Conservation (phyloP, 2,888 invertebrate genomes). For the Timema cristinae region DNA sequence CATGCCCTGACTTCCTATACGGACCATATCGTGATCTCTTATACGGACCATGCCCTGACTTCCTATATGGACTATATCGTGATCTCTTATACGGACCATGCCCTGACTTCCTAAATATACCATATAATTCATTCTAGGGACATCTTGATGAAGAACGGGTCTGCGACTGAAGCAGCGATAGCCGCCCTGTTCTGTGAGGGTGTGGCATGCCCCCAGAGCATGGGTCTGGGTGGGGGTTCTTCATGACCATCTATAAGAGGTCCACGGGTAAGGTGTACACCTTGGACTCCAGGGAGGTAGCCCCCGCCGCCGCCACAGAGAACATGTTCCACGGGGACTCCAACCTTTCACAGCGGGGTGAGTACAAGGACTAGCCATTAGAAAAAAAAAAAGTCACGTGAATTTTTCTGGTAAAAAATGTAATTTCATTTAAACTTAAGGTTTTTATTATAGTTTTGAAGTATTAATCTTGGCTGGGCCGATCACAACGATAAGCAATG, state of each 20-base stretch:
- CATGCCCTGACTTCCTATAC: no score
- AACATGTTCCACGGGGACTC: constrained; percentile 63
- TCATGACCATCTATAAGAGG: constrained; percentile 76
- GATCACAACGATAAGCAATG: no score
- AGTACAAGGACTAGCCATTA: constrained; percentile 16
- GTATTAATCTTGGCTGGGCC: no score
- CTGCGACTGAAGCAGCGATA: constrained; percentile 82
- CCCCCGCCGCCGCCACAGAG: constrained; percentile 61
- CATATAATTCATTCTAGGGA: constrained; percentile 47
- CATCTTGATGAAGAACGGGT: constrained; percentile 67
- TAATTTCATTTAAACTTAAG: no score
- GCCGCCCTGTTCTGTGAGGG: constrained; percentile 84
- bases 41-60: no score
- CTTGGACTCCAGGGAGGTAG: constrained; percentile 73
- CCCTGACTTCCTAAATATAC: no score
- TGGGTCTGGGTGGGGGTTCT: constrained; percentile 86
- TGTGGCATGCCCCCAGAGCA: constrained; percentile 75
- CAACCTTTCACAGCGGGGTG: constrained; percentile 42
- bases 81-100: no score
- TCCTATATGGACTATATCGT: no score
- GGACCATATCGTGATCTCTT: no score
- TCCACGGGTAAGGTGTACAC: constrained; percentile 54
- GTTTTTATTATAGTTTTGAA: no score
- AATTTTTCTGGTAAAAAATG: no score
- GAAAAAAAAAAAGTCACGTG: no score